These are phyloP conservation scores for Ophioderma brevispina DNA, from an alignment of 35 echinoderm and acorn worm genomes.

Conservation along the genomic window DNA sequence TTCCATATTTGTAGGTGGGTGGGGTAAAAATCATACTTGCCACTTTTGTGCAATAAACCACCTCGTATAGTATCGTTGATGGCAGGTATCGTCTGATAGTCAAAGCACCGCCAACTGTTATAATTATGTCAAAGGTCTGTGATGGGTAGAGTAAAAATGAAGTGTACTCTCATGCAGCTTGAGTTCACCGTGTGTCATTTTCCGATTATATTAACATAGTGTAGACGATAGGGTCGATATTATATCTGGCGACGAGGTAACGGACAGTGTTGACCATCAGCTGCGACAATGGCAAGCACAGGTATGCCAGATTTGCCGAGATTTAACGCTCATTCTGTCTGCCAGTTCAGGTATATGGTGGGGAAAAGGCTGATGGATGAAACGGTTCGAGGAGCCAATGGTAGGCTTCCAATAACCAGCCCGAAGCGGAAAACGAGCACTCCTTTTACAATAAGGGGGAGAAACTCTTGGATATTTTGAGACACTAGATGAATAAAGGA, in stretches of 20 bases:
- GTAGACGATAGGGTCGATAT: too few relatives aligned
- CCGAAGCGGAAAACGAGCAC: constrained; percentile 38
- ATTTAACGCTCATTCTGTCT: constrained; percentile 48
- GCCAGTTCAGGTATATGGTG: constrained; percentile 20
- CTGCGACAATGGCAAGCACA: background rate
- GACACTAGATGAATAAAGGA: constrained; percentile 35
- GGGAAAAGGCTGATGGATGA: constrained; percentile 34
- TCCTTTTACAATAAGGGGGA: constrained; percentile 55
- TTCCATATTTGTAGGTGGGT: too few relatives aligned
- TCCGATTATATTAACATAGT: too few relatives aligned
- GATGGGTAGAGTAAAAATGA: too few relatives aligned
- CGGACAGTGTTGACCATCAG: too few relatives aligned
- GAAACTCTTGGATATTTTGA: constrained; percentile 51
- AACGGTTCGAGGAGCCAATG: constrained; percentile 46
- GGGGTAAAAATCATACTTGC: too few relatives aligned
- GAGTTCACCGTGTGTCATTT: too few relatives aligned
- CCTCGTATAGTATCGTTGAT: background rate
- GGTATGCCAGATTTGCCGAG: constrained; percentile 29
- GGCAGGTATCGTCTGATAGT: background rate
- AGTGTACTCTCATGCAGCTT: too few relatives aligned
- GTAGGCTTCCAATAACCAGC: constrained; percentile 57
- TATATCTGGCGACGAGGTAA: too few relatives aligned
- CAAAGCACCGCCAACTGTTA: background rate
- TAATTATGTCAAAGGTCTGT: background rate
- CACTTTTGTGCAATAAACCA: too few relatives aligned